phyloP scores from a whole-genome alignment of 2,797 vertebrate species.

The Diglossa cyanea region DNA sequence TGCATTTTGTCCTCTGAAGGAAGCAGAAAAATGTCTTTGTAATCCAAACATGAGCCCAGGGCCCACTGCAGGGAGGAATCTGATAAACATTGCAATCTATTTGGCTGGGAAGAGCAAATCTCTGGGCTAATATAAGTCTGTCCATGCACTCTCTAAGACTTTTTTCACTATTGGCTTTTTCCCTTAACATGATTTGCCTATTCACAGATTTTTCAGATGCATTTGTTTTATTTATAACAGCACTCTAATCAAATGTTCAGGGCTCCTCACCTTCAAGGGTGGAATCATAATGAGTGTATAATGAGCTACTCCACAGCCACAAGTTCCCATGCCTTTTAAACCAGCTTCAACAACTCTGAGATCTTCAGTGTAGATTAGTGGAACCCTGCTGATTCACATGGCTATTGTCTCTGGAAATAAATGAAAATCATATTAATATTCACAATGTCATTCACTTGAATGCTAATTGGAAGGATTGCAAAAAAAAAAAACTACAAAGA shows the following conservation, averaged over 20 bases:
- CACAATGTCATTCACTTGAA: background rate
- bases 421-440: constrained; percentile 42
- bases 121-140: background rate
- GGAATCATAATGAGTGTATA: background rate
- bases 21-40: background rate
- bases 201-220: background rate
- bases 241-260: background rate
- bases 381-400: constrained; percentile 19
- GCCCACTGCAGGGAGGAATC: background rate
- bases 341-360: background rate
- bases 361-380: background rate
- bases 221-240: background rate
- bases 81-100: accelerated
- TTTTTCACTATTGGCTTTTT: background rate
- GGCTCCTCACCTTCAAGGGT: background rate
- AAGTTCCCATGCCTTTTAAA: background rate
- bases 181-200: background rate
- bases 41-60: background rate
- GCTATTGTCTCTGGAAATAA: constrained; percentile 30
- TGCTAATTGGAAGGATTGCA: background rate
- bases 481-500: constrained; percentile 8
- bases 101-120: background rate
- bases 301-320: background rate
- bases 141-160: background rate
- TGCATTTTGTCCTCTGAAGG: background rate